Conservation (phyloP, 2,888 invertebrate species). For the Oscheius sp. region DNA sequence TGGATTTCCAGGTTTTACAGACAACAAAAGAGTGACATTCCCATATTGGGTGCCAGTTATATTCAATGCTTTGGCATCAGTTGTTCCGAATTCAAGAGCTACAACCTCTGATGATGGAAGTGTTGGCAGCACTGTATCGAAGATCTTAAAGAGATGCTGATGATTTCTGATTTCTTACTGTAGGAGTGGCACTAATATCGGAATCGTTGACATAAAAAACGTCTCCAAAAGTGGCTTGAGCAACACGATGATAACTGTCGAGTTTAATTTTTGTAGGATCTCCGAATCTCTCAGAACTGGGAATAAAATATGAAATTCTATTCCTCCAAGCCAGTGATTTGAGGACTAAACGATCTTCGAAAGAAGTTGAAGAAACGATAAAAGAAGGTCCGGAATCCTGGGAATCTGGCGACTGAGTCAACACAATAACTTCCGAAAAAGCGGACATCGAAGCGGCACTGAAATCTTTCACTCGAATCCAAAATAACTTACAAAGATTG, state of each 20-base stretch:
- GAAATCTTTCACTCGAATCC: background rate
- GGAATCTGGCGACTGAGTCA: conserved; percentile 15
- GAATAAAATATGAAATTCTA: background rate
- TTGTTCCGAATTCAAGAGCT: background rate
- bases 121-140: background rate
- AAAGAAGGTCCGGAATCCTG: background rate
- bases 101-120: background rate
- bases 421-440: conserved; percentile 5
- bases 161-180: background rate
- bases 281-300: background rate
- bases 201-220: conserved; percentile 35
- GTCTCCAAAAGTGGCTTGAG: conserved; percentile 40
- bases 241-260: conserved; percentile 36
- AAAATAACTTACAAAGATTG: conserved; percentile 15
- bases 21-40: background rate
- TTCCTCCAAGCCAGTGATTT: conserved; percentile 8
- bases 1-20: background rate
- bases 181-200: conserved; percentile 6
- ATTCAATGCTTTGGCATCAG: background rate
- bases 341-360: background rate
- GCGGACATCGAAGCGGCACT: background rate
- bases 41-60: background rate
- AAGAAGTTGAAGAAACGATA: background rate
- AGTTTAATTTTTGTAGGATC: conserved; percentile 34
- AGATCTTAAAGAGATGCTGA: background rate